Percentiles rank a stretch among this genome's conserved stretches.
phyloP scores from a whole-genome alignment of 2,888 invertebrate genomes.

The Quadroppia sp. region DNA sequence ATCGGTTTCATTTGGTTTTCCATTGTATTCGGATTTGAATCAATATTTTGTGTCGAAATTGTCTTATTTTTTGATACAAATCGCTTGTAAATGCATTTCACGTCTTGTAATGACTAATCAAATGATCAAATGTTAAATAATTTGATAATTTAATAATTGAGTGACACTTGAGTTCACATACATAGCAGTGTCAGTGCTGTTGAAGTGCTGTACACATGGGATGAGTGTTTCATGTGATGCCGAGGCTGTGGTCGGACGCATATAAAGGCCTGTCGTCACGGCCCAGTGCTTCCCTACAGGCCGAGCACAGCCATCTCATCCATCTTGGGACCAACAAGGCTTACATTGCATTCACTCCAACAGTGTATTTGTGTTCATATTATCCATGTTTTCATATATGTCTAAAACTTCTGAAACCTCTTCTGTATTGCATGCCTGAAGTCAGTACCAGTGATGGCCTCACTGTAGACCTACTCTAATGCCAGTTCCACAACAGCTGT shows the following conservation, averaged over 20 bases:
- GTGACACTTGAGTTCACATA: constrained; percentile 4
- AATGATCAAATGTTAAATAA: background rate
- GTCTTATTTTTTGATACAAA: background rate
- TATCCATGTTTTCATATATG: constrained; percentile 8
- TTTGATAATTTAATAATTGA: constrained; percentile 34
- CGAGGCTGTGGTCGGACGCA: constrained; percentile 13
- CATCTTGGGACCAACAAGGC: constrained; percentile 31
- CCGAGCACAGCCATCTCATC: constrained; percentile 19
- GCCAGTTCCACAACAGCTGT: constrained; percentile 21
- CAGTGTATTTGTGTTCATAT: too few relatives aligned
- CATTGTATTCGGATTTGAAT: background rate
- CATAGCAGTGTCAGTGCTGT: background rate
- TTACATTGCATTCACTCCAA: constrained; percentile 3
- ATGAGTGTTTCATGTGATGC: background rate
- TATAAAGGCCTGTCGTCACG: constrained; percentile 17
- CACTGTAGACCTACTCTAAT: constrained; percentile 18
- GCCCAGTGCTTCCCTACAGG: constrained; percentile 26
- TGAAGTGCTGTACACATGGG: constrained; percentile 4
- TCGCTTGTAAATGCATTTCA: background rate
- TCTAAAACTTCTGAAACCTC: background rate
- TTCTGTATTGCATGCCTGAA: background rate
- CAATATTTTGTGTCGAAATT: background rate
- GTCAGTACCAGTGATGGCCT: constrained; percentile 6
- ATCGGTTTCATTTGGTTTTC: background rate
- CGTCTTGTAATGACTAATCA: constrained; percentile 5